phyloP scores from a whole-genome alignment of 2,888 invertebrate genomes.

The Melieria picta region DNA sequence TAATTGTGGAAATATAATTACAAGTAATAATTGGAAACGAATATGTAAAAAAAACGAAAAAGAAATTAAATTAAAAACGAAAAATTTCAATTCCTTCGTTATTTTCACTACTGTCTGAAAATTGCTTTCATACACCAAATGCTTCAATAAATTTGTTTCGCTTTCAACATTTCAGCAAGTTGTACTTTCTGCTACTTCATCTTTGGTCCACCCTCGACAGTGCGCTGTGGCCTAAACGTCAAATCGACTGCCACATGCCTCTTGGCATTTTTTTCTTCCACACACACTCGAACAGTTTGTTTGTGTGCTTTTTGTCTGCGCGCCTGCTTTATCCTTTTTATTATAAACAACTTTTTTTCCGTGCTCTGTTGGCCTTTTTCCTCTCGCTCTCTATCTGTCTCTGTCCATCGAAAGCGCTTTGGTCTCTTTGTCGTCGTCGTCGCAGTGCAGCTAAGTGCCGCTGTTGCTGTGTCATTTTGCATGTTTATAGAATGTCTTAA shows the following conservation, averaged over 20 bases:
- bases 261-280: neutral
- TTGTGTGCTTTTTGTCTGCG: slow-evolving; percentile 2
- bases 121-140: slow-evolving; percentile 19
- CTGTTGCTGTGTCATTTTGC: slow-evolving; percentile 45
- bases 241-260: no score
- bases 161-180: neutral
- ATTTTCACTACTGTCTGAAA: neutral
- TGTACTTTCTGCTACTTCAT: neutral
- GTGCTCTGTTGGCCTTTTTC: neutral
- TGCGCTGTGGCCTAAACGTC: no score
- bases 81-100: neutral
- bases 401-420: slow-evolving; percentile 1
- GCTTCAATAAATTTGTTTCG: neutral
- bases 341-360: slow-evolving; percentile 21
- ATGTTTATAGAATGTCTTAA: slow-evolving; percentile 56
- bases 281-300: no score
- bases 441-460: neutral
- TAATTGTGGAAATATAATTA: no score
- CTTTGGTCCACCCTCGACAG: neutral
- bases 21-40: no score
- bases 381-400: neutral
- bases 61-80: no score
- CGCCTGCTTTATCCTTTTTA: slow-evolving; percentile 30
- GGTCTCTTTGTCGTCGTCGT: slow-evolving; percentile 6
- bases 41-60: no score